Evolutionary conservation across 2,797 vertebrate genomes (phyloP).

Genomic region (Pseudochirops cupreus): DNA sequence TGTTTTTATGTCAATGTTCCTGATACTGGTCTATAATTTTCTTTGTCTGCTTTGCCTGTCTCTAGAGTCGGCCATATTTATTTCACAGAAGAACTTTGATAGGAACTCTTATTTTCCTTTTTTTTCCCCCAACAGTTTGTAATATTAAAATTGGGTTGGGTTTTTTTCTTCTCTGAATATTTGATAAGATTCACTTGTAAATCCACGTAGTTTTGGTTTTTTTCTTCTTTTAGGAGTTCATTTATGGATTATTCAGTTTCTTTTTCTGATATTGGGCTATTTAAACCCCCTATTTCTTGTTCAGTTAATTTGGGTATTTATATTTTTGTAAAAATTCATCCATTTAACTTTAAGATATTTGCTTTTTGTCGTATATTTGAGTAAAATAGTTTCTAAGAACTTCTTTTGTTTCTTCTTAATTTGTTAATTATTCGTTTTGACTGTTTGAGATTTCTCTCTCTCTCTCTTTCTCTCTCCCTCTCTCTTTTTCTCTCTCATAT

Average conservation of each 20-base stretch:
- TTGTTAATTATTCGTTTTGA: background rate
- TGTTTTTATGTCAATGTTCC: background rate
- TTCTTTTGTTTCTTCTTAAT: background rate
- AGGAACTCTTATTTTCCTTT: background rate
- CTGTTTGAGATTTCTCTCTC: background rate
- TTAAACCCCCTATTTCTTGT: background rate
- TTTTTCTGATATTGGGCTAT: background rate
- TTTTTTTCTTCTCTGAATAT: background rate
- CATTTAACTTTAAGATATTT: background rate
- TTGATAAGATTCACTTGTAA: background rate
- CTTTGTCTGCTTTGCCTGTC: background rate
- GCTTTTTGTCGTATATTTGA: background rate
- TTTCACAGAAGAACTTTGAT: background rate
- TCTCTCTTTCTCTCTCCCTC: background rate
- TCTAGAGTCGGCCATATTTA: background rate
- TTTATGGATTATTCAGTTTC: background rate
- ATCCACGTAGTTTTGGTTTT: background rate
- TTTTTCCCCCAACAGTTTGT: background rate
- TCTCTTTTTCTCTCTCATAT: background rate
- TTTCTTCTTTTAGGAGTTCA: background rate
- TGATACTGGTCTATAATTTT: background rate
- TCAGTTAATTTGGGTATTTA: background rate
- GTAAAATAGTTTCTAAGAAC: background rate
- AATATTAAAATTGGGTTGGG: background rate
- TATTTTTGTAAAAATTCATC: background rate